phyloP scores from a whole-genome alignment of 2,113 vertebrate species.

The Aviceda subcristata region DNA sequence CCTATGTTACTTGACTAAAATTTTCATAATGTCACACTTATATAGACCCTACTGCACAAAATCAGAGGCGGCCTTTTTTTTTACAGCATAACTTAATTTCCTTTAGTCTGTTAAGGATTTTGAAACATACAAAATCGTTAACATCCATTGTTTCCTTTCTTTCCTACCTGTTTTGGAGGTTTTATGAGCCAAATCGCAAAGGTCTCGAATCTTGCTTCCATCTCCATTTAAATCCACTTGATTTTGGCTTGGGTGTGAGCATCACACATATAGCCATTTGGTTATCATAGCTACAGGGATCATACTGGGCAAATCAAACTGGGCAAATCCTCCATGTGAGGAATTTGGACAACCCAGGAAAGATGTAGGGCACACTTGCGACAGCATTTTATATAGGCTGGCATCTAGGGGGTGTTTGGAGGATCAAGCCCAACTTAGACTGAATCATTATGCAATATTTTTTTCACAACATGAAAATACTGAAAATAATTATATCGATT shows the following conservation, averaged over 20 bases:
- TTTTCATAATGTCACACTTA: neutral
- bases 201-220: neutral
- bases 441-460: neutral
- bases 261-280: neutral
- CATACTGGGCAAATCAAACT: neutral
- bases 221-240: neutral
- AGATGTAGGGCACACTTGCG: neutral
- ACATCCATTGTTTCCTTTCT: neutral
- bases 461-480: neutral
- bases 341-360: neutral
- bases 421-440: neutral
- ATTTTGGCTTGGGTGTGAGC: neutral
- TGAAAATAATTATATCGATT: slow-evolving; percentile 23
- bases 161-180: neutral
- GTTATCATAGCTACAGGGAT: neutral
- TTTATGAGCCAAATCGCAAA: neutral
- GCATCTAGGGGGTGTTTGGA: neutral
- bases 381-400: neutral
- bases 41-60: neutral
- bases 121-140: neutral
- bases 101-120: neutral
- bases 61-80: neutral
- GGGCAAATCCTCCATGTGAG: neutral
- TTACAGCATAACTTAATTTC: neutral
- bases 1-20: neutral